Evolutionary conservation across 2,113 vertebrate genomes (phyloP).

Genomic region (Mystacornis crossleyi): DNA sequence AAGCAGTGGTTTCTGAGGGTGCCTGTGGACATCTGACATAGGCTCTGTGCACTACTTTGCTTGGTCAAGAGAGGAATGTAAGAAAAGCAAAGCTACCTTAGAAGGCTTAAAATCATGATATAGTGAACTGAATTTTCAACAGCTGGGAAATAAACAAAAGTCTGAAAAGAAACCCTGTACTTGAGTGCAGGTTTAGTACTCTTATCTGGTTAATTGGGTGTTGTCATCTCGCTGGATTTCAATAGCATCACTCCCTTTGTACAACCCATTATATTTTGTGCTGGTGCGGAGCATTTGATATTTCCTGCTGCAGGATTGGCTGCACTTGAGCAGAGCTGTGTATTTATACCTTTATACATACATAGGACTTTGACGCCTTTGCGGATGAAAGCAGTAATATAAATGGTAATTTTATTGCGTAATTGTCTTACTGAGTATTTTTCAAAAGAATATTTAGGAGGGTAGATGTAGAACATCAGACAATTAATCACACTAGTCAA

Average conservation of each 20-base stretch:
- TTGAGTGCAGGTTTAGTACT: background rate
- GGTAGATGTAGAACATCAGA: background rate
- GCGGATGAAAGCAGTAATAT: background rate
- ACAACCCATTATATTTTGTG: background rate
- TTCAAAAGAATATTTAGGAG: background rate
- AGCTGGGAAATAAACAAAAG: background rate
- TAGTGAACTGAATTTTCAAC: background rate
- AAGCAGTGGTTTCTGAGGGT: background rate
- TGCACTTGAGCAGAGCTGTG: background rate
- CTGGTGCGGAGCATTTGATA: background rate
- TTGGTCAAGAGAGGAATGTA: background rate
- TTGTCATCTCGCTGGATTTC: background rate
- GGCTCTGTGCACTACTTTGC: background rate
- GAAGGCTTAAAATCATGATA: background rate
- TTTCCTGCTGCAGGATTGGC: background rate
- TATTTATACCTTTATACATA: background rate
- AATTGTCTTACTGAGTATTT: slow-evolving; percentile 4
- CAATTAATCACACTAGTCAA: background rate
- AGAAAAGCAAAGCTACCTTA: background rate
- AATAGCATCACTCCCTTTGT: rapidly evolving
- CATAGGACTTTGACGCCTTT: background rate
- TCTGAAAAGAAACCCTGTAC: background rate
- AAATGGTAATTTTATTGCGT: slow-evolving; percentile 6
- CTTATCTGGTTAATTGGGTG: background rate
- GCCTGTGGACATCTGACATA: background rate